phyloP scores from a whole-genome alignment of 2,113 vertebrate species.

The Petaurus breviceps region DNA sequence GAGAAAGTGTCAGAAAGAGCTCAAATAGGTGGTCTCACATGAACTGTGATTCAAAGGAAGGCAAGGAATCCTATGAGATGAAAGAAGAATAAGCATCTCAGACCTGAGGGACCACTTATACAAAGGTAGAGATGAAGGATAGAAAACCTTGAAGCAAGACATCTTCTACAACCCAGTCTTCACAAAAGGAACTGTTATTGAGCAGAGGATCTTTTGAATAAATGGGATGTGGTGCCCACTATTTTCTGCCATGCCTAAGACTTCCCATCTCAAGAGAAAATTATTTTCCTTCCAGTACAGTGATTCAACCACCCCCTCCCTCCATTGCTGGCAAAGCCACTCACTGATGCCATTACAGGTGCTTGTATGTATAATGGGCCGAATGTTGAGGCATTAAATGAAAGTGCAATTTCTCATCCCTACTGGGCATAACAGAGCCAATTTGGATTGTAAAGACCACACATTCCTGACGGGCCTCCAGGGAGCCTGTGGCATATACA shows the following conservation, averaged over 20 bases:
- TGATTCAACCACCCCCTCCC: neutral
- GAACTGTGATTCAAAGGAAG: neutral
- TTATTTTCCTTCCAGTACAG: neutral
- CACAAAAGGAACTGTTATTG: neutral
- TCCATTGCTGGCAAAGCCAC: fast-evolving
- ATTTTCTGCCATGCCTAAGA: neutral
- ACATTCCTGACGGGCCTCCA: fast-evolving
- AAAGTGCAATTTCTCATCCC: fast-evolving
- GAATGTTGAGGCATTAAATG: neutral
- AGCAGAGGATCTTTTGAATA: neutral
- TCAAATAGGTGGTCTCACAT: neutral
- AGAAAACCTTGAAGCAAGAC: neutral
- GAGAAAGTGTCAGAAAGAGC: neutral
- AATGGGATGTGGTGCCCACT: neutral
- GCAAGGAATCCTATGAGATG: neutral
- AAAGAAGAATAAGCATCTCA: neutral
- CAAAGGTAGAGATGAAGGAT: neutral
- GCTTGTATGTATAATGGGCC: fast-evolving
- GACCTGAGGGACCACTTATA: neutral
- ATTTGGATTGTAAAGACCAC: conserved; percentile 19
- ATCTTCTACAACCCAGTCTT: neutral
- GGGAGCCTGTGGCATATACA: conserved; percentile 34
- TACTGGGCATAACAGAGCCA: conserved; percentile 21
- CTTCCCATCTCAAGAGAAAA: neutral
- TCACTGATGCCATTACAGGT: neutral